phyloP scores from a whole-genome alignment of 2,888 invertebrate genomes.

The Lasioglossum lativentre region DNA sequence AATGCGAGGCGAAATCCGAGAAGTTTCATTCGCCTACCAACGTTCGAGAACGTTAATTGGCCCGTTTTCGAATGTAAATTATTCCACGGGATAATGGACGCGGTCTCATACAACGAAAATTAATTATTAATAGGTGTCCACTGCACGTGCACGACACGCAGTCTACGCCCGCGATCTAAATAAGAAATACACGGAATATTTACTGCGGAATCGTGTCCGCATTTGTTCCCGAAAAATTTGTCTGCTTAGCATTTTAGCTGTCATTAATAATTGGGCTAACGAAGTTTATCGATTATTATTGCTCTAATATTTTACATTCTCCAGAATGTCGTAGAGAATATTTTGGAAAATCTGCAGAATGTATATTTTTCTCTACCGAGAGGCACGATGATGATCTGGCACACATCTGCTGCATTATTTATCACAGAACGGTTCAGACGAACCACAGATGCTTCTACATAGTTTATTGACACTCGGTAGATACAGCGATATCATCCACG shows the following conservation, averaged over 20 bases:
- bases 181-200: neutral
- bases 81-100: neutral
- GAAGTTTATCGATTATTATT: too few relatives aligned
- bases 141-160: neutral
- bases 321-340: too few relatives aligned
- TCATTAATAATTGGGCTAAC: too few relatives aligned
- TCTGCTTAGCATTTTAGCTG: too few relatives aligned
- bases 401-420: neutral
- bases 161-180: neutral
- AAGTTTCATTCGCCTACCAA: slow-evolving; percentile 9
- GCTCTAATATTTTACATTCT: too few relatives aligned
- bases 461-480: neutral
- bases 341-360: neutral
- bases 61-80: neutral
- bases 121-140: neutral
- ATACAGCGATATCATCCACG: neutral
- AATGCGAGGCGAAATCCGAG: slow-evolving; percentile 7
- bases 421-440: neutral
- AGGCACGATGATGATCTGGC: neutral
- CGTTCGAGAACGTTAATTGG: slow-evolving; percentile 8
- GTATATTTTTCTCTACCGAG: neutral
- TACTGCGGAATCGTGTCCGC: neutral
- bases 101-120: too few relatives aligned
- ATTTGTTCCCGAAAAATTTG: too few relatives aligned
- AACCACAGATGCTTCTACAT: neutral